Percentiles rank a stretch among this genome's conserved stretches.
These are phyloP conservation scores for Apeira syringaria DNA, from an alignment of 2,888 invertebrate genomes.

Conservation along the genomic window DNA sequence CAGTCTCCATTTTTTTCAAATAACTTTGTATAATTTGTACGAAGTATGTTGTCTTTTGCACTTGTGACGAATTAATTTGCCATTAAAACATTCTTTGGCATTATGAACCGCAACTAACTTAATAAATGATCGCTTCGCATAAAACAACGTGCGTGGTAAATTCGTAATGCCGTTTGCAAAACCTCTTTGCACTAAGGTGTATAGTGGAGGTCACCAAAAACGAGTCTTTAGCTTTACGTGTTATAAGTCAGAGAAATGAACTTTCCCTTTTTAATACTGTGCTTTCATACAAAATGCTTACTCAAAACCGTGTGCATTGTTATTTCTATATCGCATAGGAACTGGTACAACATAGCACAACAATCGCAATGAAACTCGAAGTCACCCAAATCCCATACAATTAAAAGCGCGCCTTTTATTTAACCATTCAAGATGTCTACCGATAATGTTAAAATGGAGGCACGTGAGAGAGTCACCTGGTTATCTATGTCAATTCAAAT, in stretches of 20 bases:
- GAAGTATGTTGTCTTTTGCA: conserved; percentile 19
- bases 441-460: conserved; percentile 42
- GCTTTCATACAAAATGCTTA: conserved; percentile 35
- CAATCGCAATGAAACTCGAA: conserved; percentile 51
- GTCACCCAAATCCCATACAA: conserved; percentile 58
- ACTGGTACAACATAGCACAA: conserved; percentile 45
- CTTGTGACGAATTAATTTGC: conserved; percentile 19
- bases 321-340: conserved; percentile 46
- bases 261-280: conserved; percentile 29
- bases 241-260: conserved; percentile 35
- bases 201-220: conserved; percentile 29
- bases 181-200: conserved; percentile 11
- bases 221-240: conserved; percentile 31
- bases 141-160: conserved; percentile 3
- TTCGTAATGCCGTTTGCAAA: conserved; percentile 13
- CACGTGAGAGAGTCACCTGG: conserved; percentile 55
- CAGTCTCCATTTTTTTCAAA: conserved; percentile 16
- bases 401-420: conserved; percentile 47
- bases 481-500: conserved; percentile 61
- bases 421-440: conserved; percentile 38
- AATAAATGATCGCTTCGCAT: conserved; percentile 15
- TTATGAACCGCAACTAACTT: conserved; percentile 7
- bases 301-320: conserved; percentile 33
- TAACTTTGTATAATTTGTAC: conserved; percentile 15
- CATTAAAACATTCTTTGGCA: conserved; percentile 23